Evolutionary conservation across 1,140 invertebrate species (phyloP).

Genomic region (Bombus affinis): DNA sequence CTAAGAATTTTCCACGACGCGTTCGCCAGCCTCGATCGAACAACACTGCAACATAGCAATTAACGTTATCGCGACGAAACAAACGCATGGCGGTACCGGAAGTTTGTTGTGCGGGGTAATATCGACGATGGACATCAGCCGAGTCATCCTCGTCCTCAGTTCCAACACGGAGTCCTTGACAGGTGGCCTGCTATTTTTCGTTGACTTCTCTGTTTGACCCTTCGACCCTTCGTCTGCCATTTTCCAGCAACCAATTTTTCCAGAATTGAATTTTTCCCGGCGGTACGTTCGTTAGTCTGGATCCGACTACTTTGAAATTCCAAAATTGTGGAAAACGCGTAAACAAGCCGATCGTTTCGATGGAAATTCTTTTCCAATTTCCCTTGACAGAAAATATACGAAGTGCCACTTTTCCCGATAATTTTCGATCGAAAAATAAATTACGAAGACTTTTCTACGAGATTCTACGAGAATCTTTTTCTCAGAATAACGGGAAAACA

Average conservation of each 20-base stretch:
- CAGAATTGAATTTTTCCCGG: background rate
- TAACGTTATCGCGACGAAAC: background rate
- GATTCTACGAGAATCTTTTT: too few relatives aligned
- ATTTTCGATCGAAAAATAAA: too few relatives aligned
- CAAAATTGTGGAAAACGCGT: too few relatives aligned
- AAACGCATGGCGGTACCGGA: constrained; percentile 66
- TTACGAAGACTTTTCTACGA: too few relatives aligned
- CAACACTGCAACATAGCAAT: constrained; percentile 19
- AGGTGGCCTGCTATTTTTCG: constrained; percentile 2
- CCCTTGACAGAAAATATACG: too few relatives aligned
- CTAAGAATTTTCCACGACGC: background rate
- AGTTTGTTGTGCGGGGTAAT: constrained; percentile 69
- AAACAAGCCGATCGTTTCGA: too few relatives aligned
- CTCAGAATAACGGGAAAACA: too few relatives aligned
- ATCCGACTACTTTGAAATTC: too few relatives aligned
- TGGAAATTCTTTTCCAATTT: too few relatives aligned
- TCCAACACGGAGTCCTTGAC: constrained; percentile 75
- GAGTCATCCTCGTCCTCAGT: constrained; percentile 74
- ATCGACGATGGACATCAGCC: constrained; percentile 78
- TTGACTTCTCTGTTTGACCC: constrained; percentile 34
- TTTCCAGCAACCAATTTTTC: background rate
- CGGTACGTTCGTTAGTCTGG: background rate
- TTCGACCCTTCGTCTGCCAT: constrained; percentile 8
- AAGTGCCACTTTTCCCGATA: too few relatives aligned
- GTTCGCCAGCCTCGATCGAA: too few relatives aligned